Conservation (phyloP, 2,888 invertebrate genomes). For the Leptopterna dolabrata region DNA sequence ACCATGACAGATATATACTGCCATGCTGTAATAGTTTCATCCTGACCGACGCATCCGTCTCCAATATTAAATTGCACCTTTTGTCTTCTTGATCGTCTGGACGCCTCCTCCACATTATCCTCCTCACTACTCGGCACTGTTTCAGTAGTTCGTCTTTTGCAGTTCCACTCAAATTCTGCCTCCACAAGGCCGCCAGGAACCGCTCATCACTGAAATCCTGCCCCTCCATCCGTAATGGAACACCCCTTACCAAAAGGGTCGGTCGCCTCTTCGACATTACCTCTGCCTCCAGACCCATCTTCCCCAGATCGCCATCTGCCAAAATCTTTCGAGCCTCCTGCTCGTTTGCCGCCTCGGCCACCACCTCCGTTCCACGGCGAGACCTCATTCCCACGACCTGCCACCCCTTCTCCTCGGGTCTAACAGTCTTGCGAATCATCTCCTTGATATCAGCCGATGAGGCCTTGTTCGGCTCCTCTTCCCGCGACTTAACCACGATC, state of each 20-base stretch:
- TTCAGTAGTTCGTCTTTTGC: too few relatives aligned
- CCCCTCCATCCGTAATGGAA: neutral
- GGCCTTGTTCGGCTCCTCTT: neutral
- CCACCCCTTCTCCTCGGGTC: slow-evolving; percentile 22
- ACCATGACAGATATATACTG: neutral
- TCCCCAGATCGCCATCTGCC: neutral
- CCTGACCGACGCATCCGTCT: neutral
- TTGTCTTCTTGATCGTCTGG: neutral
- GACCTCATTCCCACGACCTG: neutral
- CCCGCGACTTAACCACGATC: neutral
- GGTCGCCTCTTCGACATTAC: too few relatives aligned
- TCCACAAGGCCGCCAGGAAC: too few relatives aligned
- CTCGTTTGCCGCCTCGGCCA: neutral
- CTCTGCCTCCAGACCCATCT: neutral
- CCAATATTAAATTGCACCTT: neutral
- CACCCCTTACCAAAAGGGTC: neutral
- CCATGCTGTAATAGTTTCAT: neutral
- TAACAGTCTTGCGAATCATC: neutral
- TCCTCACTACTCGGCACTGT: neutral
- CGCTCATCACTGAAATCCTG: too few relatives aligned
- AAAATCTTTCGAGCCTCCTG: slow-evolving; percentile 16
- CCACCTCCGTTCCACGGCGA: neutral
- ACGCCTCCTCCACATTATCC: slow-evolving; percentile 1
- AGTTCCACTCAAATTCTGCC: neutral
- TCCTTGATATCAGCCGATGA: neutral